Evolutionary conservation across 2,888 invertebrate species (phyloP).

Genomic region (Hyalella azteca): DNA sequence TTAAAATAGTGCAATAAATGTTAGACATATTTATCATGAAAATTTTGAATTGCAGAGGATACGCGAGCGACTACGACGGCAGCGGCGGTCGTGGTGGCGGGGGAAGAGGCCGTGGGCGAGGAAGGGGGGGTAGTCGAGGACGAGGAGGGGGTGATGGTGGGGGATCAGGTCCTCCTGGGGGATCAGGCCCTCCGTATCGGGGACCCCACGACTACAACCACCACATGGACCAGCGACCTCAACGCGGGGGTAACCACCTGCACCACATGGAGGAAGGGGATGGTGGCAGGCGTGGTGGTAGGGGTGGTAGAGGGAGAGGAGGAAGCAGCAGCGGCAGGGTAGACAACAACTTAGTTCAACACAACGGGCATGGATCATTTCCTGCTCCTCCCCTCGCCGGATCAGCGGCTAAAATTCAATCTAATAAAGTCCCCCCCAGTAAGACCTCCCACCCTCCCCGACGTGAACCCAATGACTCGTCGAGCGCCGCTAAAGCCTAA

Average conservation of each 20-base stretch:
- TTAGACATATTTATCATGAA: background rate
- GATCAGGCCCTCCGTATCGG: background rate
- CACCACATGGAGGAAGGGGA: conserved; percentile 16
- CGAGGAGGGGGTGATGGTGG: background rate
- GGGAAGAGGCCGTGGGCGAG: conserved; percentile 45
- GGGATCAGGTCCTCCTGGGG: too few relatives aligned
- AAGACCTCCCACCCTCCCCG: too few relatives aligned
- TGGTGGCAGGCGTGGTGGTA: conserved; percentile 1
- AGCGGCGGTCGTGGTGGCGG: conserved; percentile 45
- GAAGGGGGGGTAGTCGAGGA: conserved; percentile 40
- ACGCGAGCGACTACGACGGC: conserved; percentile 47
- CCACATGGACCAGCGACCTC: conserved; percentile 16
- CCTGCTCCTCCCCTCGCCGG: background rate
- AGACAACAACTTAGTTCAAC: background rate
- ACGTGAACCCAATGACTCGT: too few relatives aligned
- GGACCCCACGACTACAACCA: conserved; percentile 36
- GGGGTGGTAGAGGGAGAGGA: conserved; percentile 21
- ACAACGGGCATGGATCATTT: background rate
- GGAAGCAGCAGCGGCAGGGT: conserved; percentile 37
- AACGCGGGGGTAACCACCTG: conserved; percentile 1
- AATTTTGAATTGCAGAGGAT: conserved; percentile 46
- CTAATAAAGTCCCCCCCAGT: too few relatives aligned
- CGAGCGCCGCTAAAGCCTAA: too few relatives aligned
- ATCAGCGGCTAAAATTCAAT: too few relatives aligned
- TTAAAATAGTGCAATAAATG: too few relatives aligned